Evolutionary conservation across 2,113 vertebrate species (phyloP), one percentile per base, ranked within the genome.

Genomic region (Callionymus lyra): DNA sequence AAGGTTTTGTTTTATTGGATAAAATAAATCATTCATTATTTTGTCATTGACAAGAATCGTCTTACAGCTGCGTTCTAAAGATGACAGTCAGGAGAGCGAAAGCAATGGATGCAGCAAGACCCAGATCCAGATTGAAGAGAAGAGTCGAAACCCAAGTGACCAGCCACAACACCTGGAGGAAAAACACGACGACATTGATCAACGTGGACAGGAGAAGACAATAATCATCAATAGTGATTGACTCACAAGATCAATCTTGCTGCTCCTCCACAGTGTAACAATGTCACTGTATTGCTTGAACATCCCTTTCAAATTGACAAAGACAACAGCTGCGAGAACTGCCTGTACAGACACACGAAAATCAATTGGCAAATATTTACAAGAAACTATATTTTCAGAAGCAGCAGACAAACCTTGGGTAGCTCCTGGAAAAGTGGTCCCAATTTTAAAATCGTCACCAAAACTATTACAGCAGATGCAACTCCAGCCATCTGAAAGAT

Each of bases 271-370:
- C 42, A 99, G 84, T 1, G 13, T 52, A 5, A 56, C 6, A 2
- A 97, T 36, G 36, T 97, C 93, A 0, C 11, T 12, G 47, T 88
- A 85, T 69, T 99, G 95, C 61, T 83, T 87, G 76, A 93, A 83
- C 90, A 98, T 96, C 9, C 92, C 89, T 54, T 94, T 95, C 53
- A 98, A 76, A 69, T 99, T 99, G 32, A 90, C 64, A 1, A 97
- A 84, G 19, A 99, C 85, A 13, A 87, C 85, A 1, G 86, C 77
- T 16, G 94, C 60, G 51, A 99, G 83, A 35, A 95, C 82, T 0
- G 90, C 91, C 94, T 99, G 60, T n/a, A n/a, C n/a, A n/a, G n/a
- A 14, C 63, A 68, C n/a, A 59, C 1, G 53, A 1, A 34, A 49
- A 17, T n/a, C n/a, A n/a, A n/a, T n/a, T n/a, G n/a, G 48, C 35